Percentiles rank a stretch among this genome's conserved stretches.
Conservation (phyloP, 2,888 invertebrate species). For the Nasonia oneida region DNA sequence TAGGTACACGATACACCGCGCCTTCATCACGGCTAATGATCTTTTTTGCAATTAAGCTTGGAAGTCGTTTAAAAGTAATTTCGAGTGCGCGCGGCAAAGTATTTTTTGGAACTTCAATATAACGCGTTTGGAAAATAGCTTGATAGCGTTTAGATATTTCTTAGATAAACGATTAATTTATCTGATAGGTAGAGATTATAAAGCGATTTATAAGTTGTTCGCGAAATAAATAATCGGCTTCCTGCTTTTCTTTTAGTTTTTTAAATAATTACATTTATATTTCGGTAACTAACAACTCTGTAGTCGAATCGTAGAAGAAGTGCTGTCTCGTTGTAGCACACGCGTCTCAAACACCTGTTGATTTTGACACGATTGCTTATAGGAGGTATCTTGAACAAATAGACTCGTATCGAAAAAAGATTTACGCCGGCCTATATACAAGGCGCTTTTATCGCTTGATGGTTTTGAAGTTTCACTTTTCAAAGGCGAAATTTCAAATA, state of each 20-base stretch:
- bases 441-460: background rate
- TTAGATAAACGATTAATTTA: background rate
- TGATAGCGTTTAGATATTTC: background rate
- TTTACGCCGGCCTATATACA: background rate
- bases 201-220: background rate
- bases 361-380: slow-evolving; percentile 23
- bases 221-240: background rate
- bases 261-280: background rate
- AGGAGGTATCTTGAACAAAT: slow-evolving; percentile 8
- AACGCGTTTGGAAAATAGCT: background rate
- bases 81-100: background rate
- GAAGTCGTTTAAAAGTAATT: slow-evolving; percentile 32
- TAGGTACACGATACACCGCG: slow-evolving; percentile 14
- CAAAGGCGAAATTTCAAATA: background rate
- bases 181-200: background rate
- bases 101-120: background rate
- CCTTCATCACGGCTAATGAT: background rate
- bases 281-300: too few relatives aligned
- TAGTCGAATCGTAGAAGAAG: background rate
- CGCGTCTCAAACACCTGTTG: slow-evolving; percentile 31
- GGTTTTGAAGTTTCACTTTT: background rate
- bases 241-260: background rate
- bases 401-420: slow-evolving; percentile 8
- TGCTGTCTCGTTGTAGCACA: background rate
- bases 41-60: background rate